phyloP scores from a whole-genome alignment of 2,888 invertebrate genomes.

The Himalopsyche kuldschensis region DNA sequence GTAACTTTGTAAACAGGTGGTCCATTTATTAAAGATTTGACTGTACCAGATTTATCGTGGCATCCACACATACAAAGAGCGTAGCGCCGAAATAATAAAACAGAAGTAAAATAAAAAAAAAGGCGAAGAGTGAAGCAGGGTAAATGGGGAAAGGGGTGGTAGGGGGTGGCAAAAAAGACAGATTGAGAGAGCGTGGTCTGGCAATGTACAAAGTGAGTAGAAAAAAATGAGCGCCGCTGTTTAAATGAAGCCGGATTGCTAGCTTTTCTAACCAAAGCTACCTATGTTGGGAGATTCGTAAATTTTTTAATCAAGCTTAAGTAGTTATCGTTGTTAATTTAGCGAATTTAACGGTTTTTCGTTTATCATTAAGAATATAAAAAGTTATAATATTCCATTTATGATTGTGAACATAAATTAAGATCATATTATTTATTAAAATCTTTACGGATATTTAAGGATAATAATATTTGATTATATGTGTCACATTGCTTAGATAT shows the following conservation, averaged over 20 bases:
- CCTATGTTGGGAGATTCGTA: neutral
- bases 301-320: neutral
- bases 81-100: constrained; percentile 37
- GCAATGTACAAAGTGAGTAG: constrained; percentile 34
- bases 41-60: constrained; percentile 29
- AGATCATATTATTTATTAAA: too few relatives aligned
- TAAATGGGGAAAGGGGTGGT: constrained; percentile 17
- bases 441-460: too few relatives aligned
- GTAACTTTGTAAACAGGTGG: neutral
- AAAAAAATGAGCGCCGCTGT: constrained; percentile 20
- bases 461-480: too few relatives aligned
- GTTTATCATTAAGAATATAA: too few relatives aligned
- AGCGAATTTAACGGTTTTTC: too few relatives aligned
- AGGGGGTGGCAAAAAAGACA: constrained; percentile 31
- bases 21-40: neutral
- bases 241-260: neutral
- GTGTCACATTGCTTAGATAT: too few relatives aligned
- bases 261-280: neutral
- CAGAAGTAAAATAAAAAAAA: constrained; percentile 38
- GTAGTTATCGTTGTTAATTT: neutral
- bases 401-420: too few relatives aligned
- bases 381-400: too few relatives aligned
- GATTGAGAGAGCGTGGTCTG: constrained; percentile 36
- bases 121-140: constrained; percentile 31
- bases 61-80: constrained; percentile 26